Percentiles rank a stretch among this genome's conserved stretches.
These are phyloP conservation scores for Scomberomorus guttatus DNA, from an alignment of 2,797 vertebrate genomes.

Conservation along the genomic window DNA sequence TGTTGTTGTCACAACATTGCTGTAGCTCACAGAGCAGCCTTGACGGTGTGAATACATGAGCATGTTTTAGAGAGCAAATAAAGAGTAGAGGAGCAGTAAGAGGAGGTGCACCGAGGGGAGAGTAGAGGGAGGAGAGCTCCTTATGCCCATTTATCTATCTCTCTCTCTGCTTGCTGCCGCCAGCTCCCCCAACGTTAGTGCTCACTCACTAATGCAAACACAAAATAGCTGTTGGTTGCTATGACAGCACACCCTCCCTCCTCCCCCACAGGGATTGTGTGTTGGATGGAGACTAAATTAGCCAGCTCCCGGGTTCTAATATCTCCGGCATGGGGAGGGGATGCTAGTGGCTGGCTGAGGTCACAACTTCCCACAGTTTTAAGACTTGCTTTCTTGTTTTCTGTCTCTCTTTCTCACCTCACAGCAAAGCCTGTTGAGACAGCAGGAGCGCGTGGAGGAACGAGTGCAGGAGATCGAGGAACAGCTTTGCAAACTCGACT, in stretches of 20 bases:
- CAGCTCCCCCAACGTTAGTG: slow-evolving; percentile 68
- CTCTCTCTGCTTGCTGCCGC: slow-evolving; percentile 44
- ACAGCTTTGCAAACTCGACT: slow-evolving; percentile 98
- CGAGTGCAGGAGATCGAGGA: slow-evolving; percentile 98
- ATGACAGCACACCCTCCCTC: slow-evolving; percentile 79
- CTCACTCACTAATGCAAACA: slow-evolving; percentile 81
- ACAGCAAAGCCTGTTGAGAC: slow-evolving; percentile 97
- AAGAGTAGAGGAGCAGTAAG: slow-evolving; percentile 31
- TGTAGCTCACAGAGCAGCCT: slow-evolving; percentile 33
- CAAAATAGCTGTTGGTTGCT: slow-evolving; percentile 86
- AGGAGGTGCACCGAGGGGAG: slow-evolving; percentile 41
- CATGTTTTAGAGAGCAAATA: slow-evolving; percentile 38
- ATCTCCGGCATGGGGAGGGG: slow-evolving; percentile 64
- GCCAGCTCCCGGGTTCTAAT: slow-evolving; percentile 59
- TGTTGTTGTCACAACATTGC: slow-evolving; percentile 63
- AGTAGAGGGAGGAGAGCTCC: slow-evolving; percentile 40
- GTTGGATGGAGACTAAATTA: slow-evolving; percentile 79
- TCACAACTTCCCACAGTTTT: slow-evolving; percentile 36
- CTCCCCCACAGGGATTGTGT: slow-evolving; percentile 76
- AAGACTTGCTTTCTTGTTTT: slow-evolving; percentile 18
- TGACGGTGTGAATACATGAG: slow-evolving; percentile 34
- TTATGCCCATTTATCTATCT: slow-evolving; percentile 73
- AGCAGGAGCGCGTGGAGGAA: slow-evolving; percentile 98
- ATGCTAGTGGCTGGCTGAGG: slow-evolving; percentile 51
- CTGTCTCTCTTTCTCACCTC: slow-evolving; percentile 39